Conservation (phyloP, 2,888 invertebrate species). For the Cosmopolites sordidus region DNA sequence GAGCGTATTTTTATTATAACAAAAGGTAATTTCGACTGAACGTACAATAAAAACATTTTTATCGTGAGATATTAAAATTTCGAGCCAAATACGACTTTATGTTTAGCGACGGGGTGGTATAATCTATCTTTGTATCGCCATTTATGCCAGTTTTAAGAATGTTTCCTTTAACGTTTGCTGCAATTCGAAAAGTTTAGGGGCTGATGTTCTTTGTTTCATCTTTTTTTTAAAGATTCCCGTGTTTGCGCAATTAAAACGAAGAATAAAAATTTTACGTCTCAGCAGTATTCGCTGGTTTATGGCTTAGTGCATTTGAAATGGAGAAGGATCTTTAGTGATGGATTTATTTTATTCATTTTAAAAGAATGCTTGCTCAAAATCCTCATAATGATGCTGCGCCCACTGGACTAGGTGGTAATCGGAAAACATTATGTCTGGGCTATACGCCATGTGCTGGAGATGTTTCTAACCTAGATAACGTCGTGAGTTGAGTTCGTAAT, state of each 20-base stretch:
- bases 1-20: conserved; percentile 37
- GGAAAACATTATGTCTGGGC: no score
- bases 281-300: conserved; percentile 1
- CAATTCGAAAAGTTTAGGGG: conserved; percentile 13
- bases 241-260: conserved; percentile 8
- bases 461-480: no score
- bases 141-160: conserved; percentile 16
- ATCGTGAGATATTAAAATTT: conserved; percentile 26
- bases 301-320: background rate
- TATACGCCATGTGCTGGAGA: no score
- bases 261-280: conserved; percentile 10
- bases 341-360: no score
- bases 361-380: no score
- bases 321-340: background rate
- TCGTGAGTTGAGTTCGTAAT: no score
- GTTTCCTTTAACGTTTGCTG: conserved; percentile 9
- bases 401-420: no score
- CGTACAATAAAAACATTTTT: conserved; percentile 36
- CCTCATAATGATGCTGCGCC: no score
- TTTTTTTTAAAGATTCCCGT: background rate
- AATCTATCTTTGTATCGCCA: conserved; percentile 17
- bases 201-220: conserved; percentile 5
- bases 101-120: conserved; percentile 19
- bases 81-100: conserved; percentile 25
- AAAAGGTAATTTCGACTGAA: conserved; percentile 38